These are phyloP conservation scores for Sebastes melanostomus DNA, from an alignment of 2,797 vertebrate species.

Conservation along the genomic window DNA sequence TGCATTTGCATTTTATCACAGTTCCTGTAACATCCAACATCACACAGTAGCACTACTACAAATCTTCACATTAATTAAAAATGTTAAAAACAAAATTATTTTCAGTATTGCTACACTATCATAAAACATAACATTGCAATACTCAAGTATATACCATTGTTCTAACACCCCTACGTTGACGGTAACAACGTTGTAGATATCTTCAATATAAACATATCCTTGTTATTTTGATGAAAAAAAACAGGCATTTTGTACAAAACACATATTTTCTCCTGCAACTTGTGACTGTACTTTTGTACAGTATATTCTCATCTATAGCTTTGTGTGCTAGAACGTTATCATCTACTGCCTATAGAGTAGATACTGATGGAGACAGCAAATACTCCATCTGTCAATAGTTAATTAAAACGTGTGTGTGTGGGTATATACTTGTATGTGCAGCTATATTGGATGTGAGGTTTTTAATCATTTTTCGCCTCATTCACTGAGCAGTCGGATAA, in stretches of 20 bases:
- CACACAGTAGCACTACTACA: too few species aligned
- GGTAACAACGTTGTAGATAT: neutral
- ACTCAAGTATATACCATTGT: too few species aligned
- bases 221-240: neutral
- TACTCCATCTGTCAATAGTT: slow-evolving; percentile 34
- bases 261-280: neutral
- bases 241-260: too few species aligned
- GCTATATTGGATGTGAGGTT: slow-evolving; percentile 1
- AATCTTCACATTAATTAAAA: neutral
- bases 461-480: slow-evolving; percentile 4
- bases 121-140: neutral
- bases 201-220: neutral
- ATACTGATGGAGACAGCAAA: slow-evolving; percentile 2
- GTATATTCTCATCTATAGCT: neutral
- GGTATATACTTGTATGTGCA: neutral
- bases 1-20: too few species aligned
- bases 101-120: neutral
- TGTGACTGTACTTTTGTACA: neutral
- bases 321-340: neutral
- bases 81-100: neutral
- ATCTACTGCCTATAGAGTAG: neutral
- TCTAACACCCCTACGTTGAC: neutral
- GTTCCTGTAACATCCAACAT: too few species aligned
- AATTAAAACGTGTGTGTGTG: slow-evolving; percentile 35
- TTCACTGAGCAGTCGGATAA: slow-evolving; percentile 10